Conservation (phyloP, 2,113 vertebrate species). For the Hydrochoerus hydrochaeris region DNA sequence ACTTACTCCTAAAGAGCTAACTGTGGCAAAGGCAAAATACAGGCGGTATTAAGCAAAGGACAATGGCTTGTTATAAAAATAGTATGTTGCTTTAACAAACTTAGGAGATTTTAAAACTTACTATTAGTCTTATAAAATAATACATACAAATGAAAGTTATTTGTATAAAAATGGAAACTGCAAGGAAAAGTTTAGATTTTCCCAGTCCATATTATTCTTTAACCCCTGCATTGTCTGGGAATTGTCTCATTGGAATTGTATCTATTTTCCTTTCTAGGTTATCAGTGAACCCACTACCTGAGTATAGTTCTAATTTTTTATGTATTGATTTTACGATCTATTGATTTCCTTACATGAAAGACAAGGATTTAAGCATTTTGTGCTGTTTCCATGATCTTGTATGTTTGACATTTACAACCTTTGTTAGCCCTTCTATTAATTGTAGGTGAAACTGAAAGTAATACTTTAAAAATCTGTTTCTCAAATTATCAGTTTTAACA, state of each 20-base stretch:
- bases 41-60: not conserved
- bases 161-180: not conserved
- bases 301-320: not conserved
- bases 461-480: not conserved
- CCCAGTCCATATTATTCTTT: not conserved
- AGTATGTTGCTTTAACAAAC: not conserved
- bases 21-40: not conserved
- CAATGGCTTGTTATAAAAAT: not conserved
- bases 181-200: not conserved
- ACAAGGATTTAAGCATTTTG: not conserved
- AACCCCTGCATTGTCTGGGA: not conserved
- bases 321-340: not conserved
- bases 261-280: not conserved
- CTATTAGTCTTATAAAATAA: not conserved
- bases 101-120: not conserved
- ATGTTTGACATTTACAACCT: not conserved
- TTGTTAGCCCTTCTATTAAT: not conserved
- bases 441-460: not conserved
- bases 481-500: not conserved
- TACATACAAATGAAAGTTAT: not conserved
- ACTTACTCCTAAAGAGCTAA: not conserved
- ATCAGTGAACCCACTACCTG: not conserved
- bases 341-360: not conserved
- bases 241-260: not conserved
- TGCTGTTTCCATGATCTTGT: not conserved